Percentiles rank a stretch among this genome's conserved stretches.
Conservation (phyloP, 2,888 invertebrate species). For the Diaprepes abbreviatus region DNA sequence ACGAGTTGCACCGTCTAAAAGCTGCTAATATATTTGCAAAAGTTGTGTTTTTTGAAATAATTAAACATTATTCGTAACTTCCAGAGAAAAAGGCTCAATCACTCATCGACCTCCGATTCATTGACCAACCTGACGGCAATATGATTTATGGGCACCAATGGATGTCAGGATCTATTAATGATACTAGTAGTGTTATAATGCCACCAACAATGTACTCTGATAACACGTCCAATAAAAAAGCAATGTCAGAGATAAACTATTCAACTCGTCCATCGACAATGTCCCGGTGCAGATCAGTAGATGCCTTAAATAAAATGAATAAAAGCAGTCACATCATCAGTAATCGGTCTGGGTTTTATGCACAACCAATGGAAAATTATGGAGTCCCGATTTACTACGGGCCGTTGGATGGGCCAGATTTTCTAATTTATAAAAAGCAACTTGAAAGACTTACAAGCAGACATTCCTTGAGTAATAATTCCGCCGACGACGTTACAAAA, state of each 20-base stretch:
- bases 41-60: too few relatives aligned
- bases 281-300: constrained; percentile 64
- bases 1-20: too few relatives aligned
- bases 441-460: constrained; percentile 62
- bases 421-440: constrained; percentile 67
- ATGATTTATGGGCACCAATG: constrained; percentile 52
- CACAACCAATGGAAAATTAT: constrained; percentile 65
- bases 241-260: constrained; percentile 47
- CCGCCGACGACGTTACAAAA: constrained; percentile 67
- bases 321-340: constrained; percentile 61
- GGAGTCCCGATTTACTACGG: constrained; percentile 68
- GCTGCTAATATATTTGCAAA: too few relatives aligned
- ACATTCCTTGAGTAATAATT: constrained; percentile 66
- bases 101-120: constrained; percentile 64
- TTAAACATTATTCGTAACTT: too few relatives aligned
- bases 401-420: constrained; percentile 66
- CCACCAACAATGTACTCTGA: constrained; percentile 26
- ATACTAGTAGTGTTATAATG: constrained; percentile 52
- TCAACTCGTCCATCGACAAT: constrained; percentile 49
- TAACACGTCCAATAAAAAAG: constrained; percentile 51
- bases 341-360: constrained; percentile 65
- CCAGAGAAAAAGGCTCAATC: constrained; percentile 65
- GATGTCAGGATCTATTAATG: constrained; percentile 58
- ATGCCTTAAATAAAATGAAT: constrained; percentile 61
- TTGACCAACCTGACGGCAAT: constrained; percentile 52